Evolutionary conservation across 2,113 vertebrate species (phyloP).

Genomic region (Megaptera novaeangliae): DNA sequence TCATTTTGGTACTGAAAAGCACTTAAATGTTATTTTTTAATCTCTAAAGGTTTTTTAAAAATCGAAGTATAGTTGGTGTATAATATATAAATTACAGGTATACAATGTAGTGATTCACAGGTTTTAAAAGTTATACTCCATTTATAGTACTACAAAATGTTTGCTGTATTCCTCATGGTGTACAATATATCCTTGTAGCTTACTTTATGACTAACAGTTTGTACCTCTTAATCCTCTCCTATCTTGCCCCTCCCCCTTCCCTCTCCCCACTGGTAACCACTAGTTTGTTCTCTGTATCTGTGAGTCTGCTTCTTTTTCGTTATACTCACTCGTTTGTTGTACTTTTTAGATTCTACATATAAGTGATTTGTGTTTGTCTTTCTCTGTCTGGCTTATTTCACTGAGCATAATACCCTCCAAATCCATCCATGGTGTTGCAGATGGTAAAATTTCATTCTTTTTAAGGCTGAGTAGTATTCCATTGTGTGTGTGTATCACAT

Average conservation of each 20-base stretch:
- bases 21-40: not conserved
- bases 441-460: not conserved
- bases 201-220: not conserved
- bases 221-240: not conserved
- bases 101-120: not conserved
- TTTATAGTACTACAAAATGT: not conserved
- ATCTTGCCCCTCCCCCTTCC: not conserved
- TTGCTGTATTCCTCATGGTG: not conserved
- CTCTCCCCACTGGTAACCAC: not conserved
- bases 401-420: not conserved
- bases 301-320: not conserved
- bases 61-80: not conserved
- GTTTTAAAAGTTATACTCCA: not conserved
- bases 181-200: not conserved
- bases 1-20: slow-evolving; percentile 34
- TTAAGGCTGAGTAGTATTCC: not conserved
- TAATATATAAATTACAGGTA: not conserved
- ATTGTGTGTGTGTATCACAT: not conserved
- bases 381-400: not conserved
- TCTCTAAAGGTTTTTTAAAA: not conserved
- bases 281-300: not conserved
- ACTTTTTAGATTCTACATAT: not conserved
- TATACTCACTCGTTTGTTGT: not conserved
- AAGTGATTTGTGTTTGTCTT: not conserved
- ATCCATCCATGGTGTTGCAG: not conserved